Evolutionary conservation across 2,797 vertebrate genomes (phyloP), one percentile per base, ranked within the genome.

Genomic region (Cyclura pinguis): DNA sequence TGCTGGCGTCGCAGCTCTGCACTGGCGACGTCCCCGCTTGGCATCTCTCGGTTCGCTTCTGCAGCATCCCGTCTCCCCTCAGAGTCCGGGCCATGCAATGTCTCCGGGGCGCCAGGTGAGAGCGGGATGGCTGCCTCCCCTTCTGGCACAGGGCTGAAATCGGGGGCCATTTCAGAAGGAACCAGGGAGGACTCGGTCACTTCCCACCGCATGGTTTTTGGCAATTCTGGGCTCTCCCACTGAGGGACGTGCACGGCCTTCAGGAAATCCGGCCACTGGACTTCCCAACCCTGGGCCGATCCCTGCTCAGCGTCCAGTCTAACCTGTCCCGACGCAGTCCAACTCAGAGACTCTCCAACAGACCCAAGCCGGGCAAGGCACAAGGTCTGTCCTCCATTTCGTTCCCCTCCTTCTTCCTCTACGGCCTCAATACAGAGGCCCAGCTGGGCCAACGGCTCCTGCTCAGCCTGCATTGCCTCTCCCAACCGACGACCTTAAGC

Each of bases 181-280:
- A 89, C 82, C 57, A 89, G 59, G 8, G 55, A 50, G 1, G 88
- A 89, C 20, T 84, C 52, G 81, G 82, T 67, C 1, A 89, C 88
- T 67, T 89, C 88, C 88, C 88, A 89, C 20, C 57, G 81, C 73
- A 89, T 89, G 55, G 88, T 89, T 29, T 89, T 84, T 0, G 88
- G 88, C 22, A 27, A 6, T 42, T 78, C 29, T 6, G 32, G 57
- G n/a, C 7, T 64, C 7, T 27, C 57, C 57, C 57, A 13, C 10
- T 77, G 27, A 77, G 89, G 59, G 3, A 7, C 9, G 13, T 64
- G 67, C 0, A 29, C 78, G 8, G 10, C 80, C n/a, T 83, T 87
- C 12, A 77, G 24, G n/a, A 82, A 76, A 59, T 90, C 72, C 69
- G 76, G 85, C 78, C 80, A 83, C 0, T 86, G 89, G 80, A 83